These are phyloP conservation scores for Salvelinus alpinus DNA, from an alignment of 2,113 vertebrate species.

Conservation along the genomic window DNA sequence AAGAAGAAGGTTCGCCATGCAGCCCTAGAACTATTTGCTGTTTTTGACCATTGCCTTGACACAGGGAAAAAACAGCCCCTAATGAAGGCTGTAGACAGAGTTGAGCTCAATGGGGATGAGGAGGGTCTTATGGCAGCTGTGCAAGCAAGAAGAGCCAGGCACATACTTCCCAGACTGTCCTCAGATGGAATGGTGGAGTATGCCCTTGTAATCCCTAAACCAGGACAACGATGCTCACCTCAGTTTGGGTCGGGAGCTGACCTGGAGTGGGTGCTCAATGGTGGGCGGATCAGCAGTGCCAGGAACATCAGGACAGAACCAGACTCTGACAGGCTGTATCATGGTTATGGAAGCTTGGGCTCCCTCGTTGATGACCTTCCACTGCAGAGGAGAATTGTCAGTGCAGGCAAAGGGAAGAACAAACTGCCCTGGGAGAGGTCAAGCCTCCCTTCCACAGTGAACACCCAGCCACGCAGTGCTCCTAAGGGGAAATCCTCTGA, in stretches of 20 bases:
- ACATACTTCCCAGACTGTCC: constrained; percentile 75
- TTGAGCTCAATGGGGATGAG: constrained; percentile 79
- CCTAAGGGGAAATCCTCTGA: constrained; percentile 61
- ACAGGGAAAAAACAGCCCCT: constrained; percentile 75
- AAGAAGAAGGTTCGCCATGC: constrained; percentile 85
- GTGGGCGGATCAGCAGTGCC: constrained; percentile 77
- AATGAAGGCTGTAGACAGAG: constrained; percentile 80
- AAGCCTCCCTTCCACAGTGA: constrained; percentile 56
- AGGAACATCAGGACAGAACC: constrained; percentile 70
- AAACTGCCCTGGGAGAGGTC: constrained; percentile 91
- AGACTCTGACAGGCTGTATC: constrained; percentile 48
- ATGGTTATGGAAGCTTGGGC: constrained; percentile 63
- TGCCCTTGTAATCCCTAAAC: constrained; percentile 75
- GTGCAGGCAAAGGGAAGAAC: constrained; percentile 87
- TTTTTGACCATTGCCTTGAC: constrained; percentile 78
- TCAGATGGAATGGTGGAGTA: constrained; percentile 81
- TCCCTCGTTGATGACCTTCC: constrained; percentile 48
- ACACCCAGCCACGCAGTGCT: constrained; percentile 45
- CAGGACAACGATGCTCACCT: constrained; percentile 56
- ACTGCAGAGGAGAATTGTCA: constrained; percentile 81
- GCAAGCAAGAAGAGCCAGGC: constrained; percentile 84
- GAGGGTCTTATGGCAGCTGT: constrained; percentile 82
- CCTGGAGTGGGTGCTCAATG: constrained; percentile 84
- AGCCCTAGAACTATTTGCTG: constrained; percentile 82
- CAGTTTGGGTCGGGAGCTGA: constrained; percentile 75